These are phyloP conservation scores for Pachypeltis micranthus DNA, from an alignment of 1,140 invertebrate genomes.

Conservation along the genomic window DNA sequence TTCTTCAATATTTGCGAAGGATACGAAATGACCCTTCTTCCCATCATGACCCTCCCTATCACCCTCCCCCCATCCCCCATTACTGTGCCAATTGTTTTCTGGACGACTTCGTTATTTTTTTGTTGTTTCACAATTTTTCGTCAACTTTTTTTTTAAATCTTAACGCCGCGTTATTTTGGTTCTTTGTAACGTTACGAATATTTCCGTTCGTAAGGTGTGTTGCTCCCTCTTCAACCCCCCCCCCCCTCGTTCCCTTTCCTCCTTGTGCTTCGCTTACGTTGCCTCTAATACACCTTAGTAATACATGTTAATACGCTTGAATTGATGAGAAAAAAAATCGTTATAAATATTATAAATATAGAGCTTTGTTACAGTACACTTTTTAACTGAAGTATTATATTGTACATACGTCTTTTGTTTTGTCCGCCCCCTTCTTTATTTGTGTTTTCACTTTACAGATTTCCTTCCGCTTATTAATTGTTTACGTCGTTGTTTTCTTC, in stretches of 20 bases:
- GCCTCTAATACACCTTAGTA: conserved; percentile 3
- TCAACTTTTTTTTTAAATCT: too few relatives aligned
- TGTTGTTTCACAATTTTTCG: too few relatives aligned
- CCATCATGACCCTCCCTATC: too few relatives aligned
- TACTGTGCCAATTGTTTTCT: too few relatives aligned
- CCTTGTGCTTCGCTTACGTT: conserved; percentile 1
- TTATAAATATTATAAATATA: conserved; percentile 19
- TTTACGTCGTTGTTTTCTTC: background rate
- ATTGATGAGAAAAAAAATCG: conserved; percentile 6
- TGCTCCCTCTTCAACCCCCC: background rate
- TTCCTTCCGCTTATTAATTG: conserved; percentile 16
- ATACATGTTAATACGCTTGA: conserved; percentile 16
- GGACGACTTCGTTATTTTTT: too few relatives aligned
- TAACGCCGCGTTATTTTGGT: too few relatives aligned
- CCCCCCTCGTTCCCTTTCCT: conserved; percentile 1
- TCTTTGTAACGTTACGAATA: too few relatives aligned
- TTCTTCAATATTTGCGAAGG: too few relatives aligned
- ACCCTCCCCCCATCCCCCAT: too few relatives aligned
- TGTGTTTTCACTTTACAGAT: conserved; percentile 14
- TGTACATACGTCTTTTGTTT: conserved; percentile 22
- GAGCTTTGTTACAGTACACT: conserved; percentile 16
- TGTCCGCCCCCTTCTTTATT: conserved; percentile 5
- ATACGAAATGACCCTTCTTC: too few relatives aligned
- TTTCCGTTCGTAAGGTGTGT: conserved; percentile 12
- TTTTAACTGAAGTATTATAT: conserved; percentile 23